Evolutionary conservation across 2,888 invertebrate species (phyloP).

Genomic region (Crepidodera aurea): DNA sequence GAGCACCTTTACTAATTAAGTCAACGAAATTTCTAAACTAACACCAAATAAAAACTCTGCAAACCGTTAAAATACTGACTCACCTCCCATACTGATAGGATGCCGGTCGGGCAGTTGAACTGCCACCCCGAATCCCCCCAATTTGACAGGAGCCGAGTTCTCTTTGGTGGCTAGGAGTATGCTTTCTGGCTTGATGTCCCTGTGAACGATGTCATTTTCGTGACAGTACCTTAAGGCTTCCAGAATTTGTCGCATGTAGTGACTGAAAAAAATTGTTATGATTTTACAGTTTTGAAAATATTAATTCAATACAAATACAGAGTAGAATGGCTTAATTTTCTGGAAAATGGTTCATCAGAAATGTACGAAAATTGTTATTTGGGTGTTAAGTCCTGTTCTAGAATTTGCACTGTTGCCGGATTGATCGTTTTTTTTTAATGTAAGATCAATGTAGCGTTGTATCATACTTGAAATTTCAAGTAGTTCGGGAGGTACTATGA

Average conservation of each 20-base stretch:
- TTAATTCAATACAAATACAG: too few species aligned
- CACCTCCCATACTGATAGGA: constrained; percentile 50
- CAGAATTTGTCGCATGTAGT: constrained; percentile 98
- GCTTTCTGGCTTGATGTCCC: constrained; percentile 97
- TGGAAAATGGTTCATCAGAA: too few species aligned
- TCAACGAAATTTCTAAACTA: background rate
- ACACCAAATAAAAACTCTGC: background rate
- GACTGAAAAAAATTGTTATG: constrained; percentile 74
- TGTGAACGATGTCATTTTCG: constrained; percentile 96
- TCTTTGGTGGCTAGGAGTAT: constrained; percentile 94
- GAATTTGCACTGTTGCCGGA: too few species aligned
- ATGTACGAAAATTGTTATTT: too few species aligned
- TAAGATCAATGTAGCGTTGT: too few species aligned
- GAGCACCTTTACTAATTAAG: background rate
- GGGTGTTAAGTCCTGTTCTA: too few species aligned
- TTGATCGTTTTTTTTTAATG: too few species aligned
- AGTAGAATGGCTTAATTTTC: too few species aligned
- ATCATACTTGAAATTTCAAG: too few species aligned
- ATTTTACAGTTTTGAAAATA: too few species aligned
- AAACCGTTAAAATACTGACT: constrained; percentile 31
- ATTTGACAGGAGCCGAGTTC: constrained; percentile 97
- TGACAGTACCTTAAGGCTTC: constrained; percentile 98
- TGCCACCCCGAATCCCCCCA: constrained; percentile 97
- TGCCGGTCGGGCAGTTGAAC: constrained; percentile 87
- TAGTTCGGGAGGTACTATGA: too few species aligned